Base-by-base conservation (phyloP, 2,113 vertebrate species). In the Scalopus aquaticus region DNA sequence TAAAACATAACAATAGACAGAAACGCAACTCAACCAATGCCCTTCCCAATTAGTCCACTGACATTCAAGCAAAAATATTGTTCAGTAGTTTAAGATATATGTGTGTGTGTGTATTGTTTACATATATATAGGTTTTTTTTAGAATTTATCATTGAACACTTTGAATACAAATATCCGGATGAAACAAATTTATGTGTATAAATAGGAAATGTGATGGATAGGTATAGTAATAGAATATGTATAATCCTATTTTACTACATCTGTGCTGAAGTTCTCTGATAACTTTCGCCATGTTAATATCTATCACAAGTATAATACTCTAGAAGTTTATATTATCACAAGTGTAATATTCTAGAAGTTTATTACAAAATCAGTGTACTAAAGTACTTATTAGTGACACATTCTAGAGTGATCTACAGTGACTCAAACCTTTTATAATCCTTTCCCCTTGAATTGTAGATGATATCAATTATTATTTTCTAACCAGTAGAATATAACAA, bases 61-160 rank as follows among this genome's bases (percentile, higher is more conserved):
- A 44, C n/a, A 96, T 73, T 80, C 70, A 97, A 64, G 60, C 83
- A 98, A 97, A 56, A 42, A 95, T 78, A 82, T 82, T 79, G 26
- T 60, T 92, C 12, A 62, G 15, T 4, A 5, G 5, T 6, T 72
- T 60, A 37, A 85, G 13, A 86, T 88, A 81, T 82, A 83, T 44
- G 44, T 9, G 9, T 6, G 9, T 44, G 9, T 44, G 9, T 44
- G 9, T 44, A n/a, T n/a, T n/a, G n/a, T n/a, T n/a, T n/a, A 44
- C 44, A 44, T 80, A 85, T 69, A 73, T 96, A 64, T 46, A 6
- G 49, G 49, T 51, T 51, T 88, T 54, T 58, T 72, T 42, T 42
- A 6, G 37, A 80, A 90, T 97, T 98, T 96, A 89, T 91, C 77
- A 81, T 56, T 96, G 91, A 96, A 94, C 95, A 88, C n/a, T 90